Evolutionary conservation across 2,888 invertebrate species (phyloP).

Genomic region (Syrphus vitripennis): DNA sequence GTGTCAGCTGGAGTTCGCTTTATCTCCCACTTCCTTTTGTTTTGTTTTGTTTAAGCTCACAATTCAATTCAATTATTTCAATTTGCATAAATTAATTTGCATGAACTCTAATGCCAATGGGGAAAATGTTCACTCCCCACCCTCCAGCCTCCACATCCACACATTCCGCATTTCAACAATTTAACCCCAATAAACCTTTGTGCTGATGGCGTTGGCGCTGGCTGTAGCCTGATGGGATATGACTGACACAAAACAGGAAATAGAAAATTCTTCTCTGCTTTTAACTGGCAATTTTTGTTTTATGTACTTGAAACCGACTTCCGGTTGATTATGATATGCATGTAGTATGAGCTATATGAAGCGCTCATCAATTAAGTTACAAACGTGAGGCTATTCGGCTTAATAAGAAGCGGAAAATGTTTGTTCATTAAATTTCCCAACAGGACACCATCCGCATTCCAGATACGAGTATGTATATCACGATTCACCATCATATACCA

Average conservation of each 20-base stretch:
- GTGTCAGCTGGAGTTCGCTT: background rate
- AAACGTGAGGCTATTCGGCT: conserved; percentile 26
- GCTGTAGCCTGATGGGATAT: background rate
- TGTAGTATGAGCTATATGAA: background rate
- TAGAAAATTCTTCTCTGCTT: background rate
- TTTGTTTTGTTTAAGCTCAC: no score
- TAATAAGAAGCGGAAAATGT: conserved; percentile 34
- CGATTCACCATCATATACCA: background rate
- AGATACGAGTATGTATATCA: background rate
- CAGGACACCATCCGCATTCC: conserved; percentile 11
- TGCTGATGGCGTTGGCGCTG: no score
- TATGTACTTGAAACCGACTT: conserved; percentile 7
- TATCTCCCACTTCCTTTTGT: background rate
- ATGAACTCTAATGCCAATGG: conserved; percentile 41
- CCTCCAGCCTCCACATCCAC: background rate
- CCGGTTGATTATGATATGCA: conserved; percentile 10
- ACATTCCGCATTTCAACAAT: background rate
- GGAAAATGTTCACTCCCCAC: conserved; percentile 27
- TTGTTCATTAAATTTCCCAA: conserved; percentile 40
- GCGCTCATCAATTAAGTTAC: conserved; percentile 26
- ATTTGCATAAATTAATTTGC: conserved; percentile 65
- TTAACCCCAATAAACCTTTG: background rate
- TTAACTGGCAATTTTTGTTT: background rate
- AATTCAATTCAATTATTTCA: conserved; percentile 41
- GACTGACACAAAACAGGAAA: background rate